These are phyloP conservation scores for Cottoperca gobio DNA, from an alignment of 2,797 vertebrate genomes.

Conservation along the genomic window DNA sequence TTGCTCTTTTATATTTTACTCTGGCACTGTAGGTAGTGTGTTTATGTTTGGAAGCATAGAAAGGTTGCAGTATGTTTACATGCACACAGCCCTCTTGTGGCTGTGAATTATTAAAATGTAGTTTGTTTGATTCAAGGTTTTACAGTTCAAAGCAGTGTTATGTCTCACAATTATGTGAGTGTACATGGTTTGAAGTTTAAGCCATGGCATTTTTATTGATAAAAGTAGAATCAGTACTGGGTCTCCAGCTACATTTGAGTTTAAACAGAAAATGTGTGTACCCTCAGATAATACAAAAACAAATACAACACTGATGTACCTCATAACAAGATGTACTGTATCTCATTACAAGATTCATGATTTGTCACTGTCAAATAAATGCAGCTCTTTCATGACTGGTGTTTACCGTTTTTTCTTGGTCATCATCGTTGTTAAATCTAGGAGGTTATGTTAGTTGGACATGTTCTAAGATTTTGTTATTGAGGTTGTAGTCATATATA, in stretches of 20 bases:
- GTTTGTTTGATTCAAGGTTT: constrained; percentile 31
- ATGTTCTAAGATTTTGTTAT: background rate
- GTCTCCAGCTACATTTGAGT: constrained; percentile 46
- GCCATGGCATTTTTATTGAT: constrained; percentile 30
- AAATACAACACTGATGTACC: constrained; percentile 47
- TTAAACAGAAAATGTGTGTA: constrained; percentile 37
- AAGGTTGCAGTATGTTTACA: constrained; percentile 64
- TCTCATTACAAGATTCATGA: constrained; percentile 46
- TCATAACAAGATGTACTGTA: constrained; percentile 60
- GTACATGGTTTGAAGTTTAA: constrained; percentile 48
- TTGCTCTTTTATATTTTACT: constrained; percentile 60
- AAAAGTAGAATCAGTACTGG: constrained; percentile 31
- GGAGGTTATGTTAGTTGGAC: background rate
- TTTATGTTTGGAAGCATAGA: constrained; percentile 48
- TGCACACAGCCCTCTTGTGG: constrained; percentile 33
- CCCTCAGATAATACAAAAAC: constrained; percentile 42
- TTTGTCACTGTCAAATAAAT: constrained; percentile 75
- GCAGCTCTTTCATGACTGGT: constrained; percentile 52
- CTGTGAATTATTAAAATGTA: constrained; percentile 38
- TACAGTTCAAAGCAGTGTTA: constrained; percentile 30
- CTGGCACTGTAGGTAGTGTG: constrained; percentile 53
- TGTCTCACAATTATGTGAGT: constrained; percentile 40
- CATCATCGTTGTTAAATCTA: background rate
- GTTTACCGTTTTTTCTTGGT: background rate
- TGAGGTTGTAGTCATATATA: no score